phyloP scores from a whole-genome alignment of 2,888 invertebrate genomes.

The Leucophora obtusa region DNA sequence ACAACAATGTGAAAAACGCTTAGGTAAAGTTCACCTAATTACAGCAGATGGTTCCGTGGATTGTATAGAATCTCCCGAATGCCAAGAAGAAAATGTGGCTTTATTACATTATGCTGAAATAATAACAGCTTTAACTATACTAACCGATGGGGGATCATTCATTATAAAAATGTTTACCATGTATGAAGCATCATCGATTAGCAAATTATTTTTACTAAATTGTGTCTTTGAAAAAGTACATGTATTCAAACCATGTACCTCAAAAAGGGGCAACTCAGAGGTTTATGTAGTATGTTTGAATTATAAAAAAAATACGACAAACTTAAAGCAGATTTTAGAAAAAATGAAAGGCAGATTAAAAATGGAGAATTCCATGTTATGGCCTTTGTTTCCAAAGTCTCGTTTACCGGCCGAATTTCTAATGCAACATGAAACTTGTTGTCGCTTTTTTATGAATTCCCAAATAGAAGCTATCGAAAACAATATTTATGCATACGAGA shows the following conservation, averaged over 20 bases:
- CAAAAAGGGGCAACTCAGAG: slow-evolving; percentile 97
- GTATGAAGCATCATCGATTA: slow-evolving; percentile 90
- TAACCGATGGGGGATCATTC: slow-evolving; percentile 86
- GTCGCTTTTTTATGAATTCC: slow-evolving; percentile 83
- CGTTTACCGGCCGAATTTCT: slow-evolving; percentile 83
- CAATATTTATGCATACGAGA: slow-evolving; percentile 83
- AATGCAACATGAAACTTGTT: slow-evolving; percentile 83
- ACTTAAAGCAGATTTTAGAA: slow-evolving; percentile 67
- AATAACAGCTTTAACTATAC: slow-evolving; percentile 85
- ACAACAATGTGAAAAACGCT: slow-evolving; percentile 77
- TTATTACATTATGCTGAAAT: slow-evolving; percentile 91
- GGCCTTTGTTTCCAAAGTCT: slow-evolving; percentile 82
- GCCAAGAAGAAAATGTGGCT: slow-evolving; percentile 90
- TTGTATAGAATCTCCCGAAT: slow-evolving; percentile 90
- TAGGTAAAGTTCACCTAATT: slow-evolving; percentile 83
- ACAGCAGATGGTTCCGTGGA: slow-evolving; percentile 97
- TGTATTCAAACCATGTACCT: slow-evolving; percentile 92
- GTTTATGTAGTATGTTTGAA: slow-evolving; percentile 88
- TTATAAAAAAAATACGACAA: slow-evolving; percentile 67
- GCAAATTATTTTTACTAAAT: slow-evolving; percentile 88
- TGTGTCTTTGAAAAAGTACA: slow-evolving; percentile 86
- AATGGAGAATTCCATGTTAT: slow-evolving; percentile 50
- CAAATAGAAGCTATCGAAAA: slow-evolving; percentile 85
- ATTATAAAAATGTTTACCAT: slow-evolving; percentile 94
- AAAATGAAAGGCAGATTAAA: slow-evolving; percentile 65